phyloP scores from a whole-genome alignment of 1,140 invertebrate genomes.

The Drosophila mojavensis region DNA sequence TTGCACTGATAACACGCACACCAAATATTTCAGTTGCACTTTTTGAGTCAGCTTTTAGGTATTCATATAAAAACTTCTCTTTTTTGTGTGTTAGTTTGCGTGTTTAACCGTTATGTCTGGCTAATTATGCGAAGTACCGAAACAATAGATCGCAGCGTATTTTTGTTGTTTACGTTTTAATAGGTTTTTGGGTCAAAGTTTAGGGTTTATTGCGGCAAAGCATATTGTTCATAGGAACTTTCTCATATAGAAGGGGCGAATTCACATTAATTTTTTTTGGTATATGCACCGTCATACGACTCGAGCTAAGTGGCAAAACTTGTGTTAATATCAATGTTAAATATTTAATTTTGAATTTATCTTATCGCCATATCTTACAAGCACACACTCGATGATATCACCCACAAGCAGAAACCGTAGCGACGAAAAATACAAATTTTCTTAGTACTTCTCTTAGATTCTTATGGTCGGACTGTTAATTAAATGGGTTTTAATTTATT shows the following conservation, averaged over 20 bases:
- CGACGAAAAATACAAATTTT: background rate
- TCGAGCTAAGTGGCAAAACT: conserved; percentile 67
- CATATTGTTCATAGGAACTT: conserved; percentile 10
- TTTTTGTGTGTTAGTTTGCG: conserved; percentile 17
- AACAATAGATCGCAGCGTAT: conserved; percentile 7
- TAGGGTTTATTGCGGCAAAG: conserved; percentile 47
- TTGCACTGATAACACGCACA: conserved; percentile 32
- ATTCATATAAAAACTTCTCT: background rate
- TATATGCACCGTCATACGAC: background rate
- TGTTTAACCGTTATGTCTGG: conserved; percentile 22
- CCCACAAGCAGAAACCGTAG: background rate
- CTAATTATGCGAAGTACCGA: conserved; percentile 30
- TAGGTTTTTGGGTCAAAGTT: conserved; percentile 75
- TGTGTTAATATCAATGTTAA: conserved; percentile 79
- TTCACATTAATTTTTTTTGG: background rate
- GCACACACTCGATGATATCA: conserved; percentile 44
- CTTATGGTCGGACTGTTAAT: conserved; percentile 28
- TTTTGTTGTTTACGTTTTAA: conserved; percentile 68
- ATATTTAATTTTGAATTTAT: conserved; percentile 78
- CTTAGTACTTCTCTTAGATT: conserved; percentile 4
- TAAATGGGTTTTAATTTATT: conserved; percentile 40
- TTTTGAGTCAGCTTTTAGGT: background rate
- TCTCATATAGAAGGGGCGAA: background rate
- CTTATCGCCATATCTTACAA: conserved; percentile 60
- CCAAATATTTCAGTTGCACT: conserved; percentile 28